These are phyloP conservation scores for Lepidotrigona ventralis DNA, from an alignment of 1,140 invertebrate genomes.

Conservation along the genomic window DNA sequence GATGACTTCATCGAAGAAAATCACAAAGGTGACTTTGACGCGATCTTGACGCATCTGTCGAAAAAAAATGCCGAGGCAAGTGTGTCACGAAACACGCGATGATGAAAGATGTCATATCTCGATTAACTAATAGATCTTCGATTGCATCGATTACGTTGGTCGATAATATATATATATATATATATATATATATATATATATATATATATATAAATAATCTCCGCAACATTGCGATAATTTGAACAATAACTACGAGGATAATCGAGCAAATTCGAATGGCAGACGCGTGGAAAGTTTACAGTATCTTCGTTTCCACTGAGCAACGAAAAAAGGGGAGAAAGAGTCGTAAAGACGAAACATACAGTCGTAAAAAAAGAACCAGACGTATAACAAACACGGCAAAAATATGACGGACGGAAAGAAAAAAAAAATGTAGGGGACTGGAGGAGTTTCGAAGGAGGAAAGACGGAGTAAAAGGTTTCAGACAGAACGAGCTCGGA, in stretches of 20 bases:
- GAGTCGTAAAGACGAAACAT: background rate
- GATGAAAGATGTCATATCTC: background rate
- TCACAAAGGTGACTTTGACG: background rate
- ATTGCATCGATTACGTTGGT: background rate
- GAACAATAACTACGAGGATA: background rate
- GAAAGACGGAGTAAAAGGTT: conserved; percentile 10
- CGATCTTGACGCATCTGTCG: too few relatives aligned
- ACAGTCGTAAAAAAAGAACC: background rate
- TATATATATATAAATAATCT: background rate
- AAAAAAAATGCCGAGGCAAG: background rate
- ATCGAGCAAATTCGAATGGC: background rate
- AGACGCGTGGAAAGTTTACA: background rate
- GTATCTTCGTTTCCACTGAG: background rate
- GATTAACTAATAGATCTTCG: background rate
- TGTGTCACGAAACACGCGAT: background rate
- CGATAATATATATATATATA: too few relatives aligned
- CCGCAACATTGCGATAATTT: background rate
- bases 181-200: background rate
- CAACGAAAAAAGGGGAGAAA: background rate
- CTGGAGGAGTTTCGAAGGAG: background rate
- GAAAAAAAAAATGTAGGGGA: background rate
- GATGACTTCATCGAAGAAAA: background rate
- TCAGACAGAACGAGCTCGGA: conserved; percentile 8
- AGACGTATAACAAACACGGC: background rate
- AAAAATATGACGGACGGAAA: conserved; percentile 24